A percentile compares a stretch with the other conserved stretches of the same genome.
These are phyloP conservation scores for Dissostichus mawsoni DNA, from an alignment of 2,113 vertebrate genomes.

Conservation along the genomic window DNA sequence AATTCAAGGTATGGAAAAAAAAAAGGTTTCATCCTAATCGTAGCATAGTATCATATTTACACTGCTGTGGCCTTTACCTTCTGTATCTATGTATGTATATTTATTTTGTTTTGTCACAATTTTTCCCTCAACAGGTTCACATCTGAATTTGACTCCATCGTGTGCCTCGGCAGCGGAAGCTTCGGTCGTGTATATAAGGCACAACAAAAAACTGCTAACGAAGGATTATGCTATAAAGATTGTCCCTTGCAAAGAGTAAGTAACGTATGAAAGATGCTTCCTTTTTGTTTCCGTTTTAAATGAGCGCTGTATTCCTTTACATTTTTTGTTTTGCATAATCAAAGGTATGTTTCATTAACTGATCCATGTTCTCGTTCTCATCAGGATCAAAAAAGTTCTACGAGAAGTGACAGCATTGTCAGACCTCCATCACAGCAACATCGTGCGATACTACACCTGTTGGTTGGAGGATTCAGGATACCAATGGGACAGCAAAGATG, in stretches of 20 bases:
- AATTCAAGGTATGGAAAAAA: conserved; percentile 62
- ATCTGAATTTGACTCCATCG: conserved; percentile 70
- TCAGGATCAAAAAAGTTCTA: conserved; percentile 72
- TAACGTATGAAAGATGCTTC: background rate
- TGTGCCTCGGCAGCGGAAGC: conserved; percentile 67
- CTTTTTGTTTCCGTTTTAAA: background rate
- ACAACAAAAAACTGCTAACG: conserved; percentile 42
- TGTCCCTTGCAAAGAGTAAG: conserved; percentile 73
- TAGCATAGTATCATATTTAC: background rate
- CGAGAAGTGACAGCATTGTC: conserved; percentile 74
- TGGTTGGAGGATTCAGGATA: conserved; percentile 76
- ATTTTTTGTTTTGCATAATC: background rate
- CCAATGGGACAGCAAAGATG: conserved; percentile 35
- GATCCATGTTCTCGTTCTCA: background rate
- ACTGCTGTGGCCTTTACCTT: background rate
- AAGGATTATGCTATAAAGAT: conserved; percentile 80
- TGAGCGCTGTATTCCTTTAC: background rate
- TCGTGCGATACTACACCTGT: conserved; percentile 78
- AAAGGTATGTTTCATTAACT: background rate
- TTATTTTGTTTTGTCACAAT: too few relatives aligned
- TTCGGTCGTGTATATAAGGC: conserved; percentile 82
- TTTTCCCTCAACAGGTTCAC: conserved; percentile 69
- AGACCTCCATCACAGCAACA: conserved; percentile 75
- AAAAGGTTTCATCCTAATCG: background rate
- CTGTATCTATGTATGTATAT: background rate